Evolutionary conservation across 1,140 invertebrate species (phyloP).

Genomic region (Trinorchestia longiramus): DNA sequence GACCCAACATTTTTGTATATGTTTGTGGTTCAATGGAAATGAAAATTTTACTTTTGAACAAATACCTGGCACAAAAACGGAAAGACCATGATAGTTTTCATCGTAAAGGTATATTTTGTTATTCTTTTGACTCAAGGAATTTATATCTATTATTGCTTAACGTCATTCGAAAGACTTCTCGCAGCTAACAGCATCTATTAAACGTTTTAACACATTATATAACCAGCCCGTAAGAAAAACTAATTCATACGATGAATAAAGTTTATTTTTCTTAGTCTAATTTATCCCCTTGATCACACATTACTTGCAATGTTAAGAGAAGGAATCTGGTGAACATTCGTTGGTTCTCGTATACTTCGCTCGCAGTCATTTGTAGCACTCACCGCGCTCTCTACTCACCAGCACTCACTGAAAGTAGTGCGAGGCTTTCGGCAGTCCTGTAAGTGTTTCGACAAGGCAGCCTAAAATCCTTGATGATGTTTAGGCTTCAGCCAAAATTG

Average conservation of each 20-base stretch:
- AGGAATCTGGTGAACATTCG: neutral
- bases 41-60: too few species aligned
- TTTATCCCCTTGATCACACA: neutral
- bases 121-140: neutral
- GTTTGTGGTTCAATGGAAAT: too few species aligned
- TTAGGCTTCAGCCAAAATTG: constrained; percentile 20
- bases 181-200: neutral
- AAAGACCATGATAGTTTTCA: too few species aligned
- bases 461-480: neutral
- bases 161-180: neutral
- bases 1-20: too few species aligned
- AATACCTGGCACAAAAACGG: too few species aligned
- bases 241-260: neutral
- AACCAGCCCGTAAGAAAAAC: neutral
- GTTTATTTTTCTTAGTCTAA: neutral
- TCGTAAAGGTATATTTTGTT: too few species aligned
- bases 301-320: neutral
- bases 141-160: neutral
- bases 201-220: neutral
- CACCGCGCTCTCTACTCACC: neutral
- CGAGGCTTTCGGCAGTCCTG: constrained; percentile 12
- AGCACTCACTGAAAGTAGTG: neutral
- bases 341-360: neutral
- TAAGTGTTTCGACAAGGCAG: too few species aligned
- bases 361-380: neutral